Evolutionary conservation across 2,113 vertebrate genomes (phyloP).

Genomic region (Merops nubicus): DNA sequence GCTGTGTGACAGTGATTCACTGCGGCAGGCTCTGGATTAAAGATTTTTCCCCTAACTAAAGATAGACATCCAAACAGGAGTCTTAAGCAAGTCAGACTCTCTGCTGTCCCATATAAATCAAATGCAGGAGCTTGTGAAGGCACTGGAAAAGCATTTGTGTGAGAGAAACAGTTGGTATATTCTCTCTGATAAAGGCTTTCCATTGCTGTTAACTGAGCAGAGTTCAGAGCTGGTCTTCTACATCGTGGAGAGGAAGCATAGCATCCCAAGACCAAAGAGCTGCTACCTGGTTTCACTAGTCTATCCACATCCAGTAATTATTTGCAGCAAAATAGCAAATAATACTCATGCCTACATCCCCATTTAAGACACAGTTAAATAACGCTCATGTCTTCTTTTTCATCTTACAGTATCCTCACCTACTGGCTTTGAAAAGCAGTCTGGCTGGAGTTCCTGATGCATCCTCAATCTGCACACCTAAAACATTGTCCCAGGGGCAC

Average conservation of each 20-base stretch:
- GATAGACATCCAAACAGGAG: neutral
- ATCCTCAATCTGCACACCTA: neutral
- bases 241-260: neutral
- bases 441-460: neutral
- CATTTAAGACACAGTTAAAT: neutral
- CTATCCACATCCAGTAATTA: neutral
- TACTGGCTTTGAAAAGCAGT: neutral
- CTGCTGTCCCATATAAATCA: neutral
- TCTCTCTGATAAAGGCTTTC: neutral
- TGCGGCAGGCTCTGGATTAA: neutral
- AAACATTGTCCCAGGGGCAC: neutral
- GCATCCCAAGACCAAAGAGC: neutral
- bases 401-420: neutral
- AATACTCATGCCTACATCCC: neutral
- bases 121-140: neutral
- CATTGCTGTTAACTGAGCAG: fast-evolving
- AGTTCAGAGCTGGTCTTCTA: neutral
- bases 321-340: neutral
- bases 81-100: neutral
- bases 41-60: neutral
- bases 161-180: neutral
- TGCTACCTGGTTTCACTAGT: neutral
- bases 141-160: neutral
- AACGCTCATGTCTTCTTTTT: neutral
- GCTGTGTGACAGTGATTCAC: neutral